Percentiles rank a stretch among this genome's conserved stretches.
phyloP scores from a whole-genome alignment of 2,797 vertebrate genomes.

The Melanotaenia pygmaea region DNA sequence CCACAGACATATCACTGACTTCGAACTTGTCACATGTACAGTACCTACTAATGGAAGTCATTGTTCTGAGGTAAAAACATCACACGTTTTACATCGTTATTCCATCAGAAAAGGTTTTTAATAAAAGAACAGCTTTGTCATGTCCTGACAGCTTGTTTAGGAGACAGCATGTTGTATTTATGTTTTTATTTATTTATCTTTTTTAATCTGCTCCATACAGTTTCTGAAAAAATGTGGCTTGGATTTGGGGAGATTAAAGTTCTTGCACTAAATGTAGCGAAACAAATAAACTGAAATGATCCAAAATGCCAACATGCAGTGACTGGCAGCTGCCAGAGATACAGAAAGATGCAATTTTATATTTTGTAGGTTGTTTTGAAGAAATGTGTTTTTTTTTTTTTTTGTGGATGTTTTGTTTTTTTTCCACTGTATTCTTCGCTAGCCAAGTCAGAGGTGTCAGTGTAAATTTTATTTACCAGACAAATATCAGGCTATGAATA shows the following conservation, averaged over 20 bases:
- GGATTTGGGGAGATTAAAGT: slow-evolving; percentile 57
- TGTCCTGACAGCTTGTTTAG: slow-evolving; percentile 63
- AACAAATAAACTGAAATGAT: slow-evolving; percentile 58
- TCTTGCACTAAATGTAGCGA: slow-evolving; percentile 79
- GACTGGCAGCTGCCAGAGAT: slow-evolving; percentile 62
- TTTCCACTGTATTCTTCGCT: slow-evolving; percentile 65
- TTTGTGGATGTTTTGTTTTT: not conserved
- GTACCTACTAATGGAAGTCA: slow-evolving; percentile 32
- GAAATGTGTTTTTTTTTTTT: slow-evolving; percentile 35
- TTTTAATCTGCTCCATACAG: slow-evolving; percentile 58
- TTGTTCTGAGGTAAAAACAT: slow-evolving; percentile 38
- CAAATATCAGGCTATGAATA: slow-evolving; percentile 54
- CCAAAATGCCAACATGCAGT: slow-evolving; percentile 72
- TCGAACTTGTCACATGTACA: slow-evolving; percentile 41
- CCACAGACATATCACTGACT: slow-evolving; percentile 66
- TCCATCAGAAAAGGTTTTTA: slow-evolving; percentile 46
- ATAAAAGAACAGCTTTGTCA: slow-evolving; percentile 29
- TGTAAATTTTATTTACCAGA: slow-evolving; percentile 65
- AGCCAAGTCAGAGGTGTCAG: slow-evolving; percentile 53
- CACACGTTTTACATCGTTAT: slow-evolving; percentile 37
- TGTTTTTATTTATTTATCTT: slow-evolving; percentile 75
- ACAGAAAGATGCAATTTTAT: slow-evolving; percentile 74
- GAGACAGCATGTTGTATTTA: slow-evolving; percentile 70
- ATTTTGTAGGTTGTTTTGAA: slow-evolving; percentile 73
- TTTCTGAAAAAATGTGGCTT: slow-evolving; percentile 53